Evolutionary conservation across 2,888 invertebrate species (phyloP).

Genomic region (Drosophila eohydei): DNA sequence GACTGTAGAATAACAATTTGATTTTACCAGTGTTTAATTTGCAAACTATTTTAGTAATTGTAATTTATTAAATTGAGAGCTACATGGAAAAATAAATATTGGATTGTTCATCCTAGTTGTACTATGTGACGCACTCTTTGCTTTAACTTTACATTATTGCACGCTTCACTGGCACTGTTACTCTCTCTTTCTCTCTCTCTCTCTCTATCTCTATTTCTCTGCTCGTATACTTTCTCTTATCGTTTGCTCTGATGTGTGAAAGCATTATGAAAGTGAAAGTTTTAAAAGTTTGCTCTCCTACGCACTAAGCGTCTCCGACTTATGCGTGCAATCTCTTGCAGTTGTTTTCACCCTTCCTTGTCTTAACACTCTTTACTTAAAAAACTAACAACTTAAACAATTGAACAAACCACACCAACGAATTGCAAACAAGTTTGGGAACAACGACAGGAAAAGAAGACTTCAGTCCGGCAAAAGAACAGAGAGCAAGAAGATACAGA

Average conservation of each 20-base stretch:
- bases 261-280: slow-evolving; percentile 12
- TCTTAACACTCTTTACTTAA: neutral
- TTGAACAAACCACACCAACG: slow-evolving; percentile 28
- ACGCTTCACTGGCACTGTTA: slow-evolving; percentile 15
- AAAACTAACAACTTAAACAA: slow-evolving; percentile 41
- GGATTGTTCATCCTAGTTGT: neutral
- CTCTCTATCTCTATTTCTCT: slow-evolving; percentile 3
- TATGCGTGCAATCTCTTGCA: neutral
- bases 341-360: neutral
- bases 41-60: neutral
- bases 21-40: neutral
- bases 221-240: slow-evolving; percentile 2
- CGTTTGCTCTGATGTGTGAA: slow-evolving; percentile 5
- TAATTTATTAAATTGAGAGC: neutral
- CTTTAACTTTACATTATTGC: slow-evolving; percentile 11
- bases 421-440: slow-evolving; percentile 87
- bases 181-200: slow-evolving; percentile 9
- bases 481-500: slow-evolving; percentile 15
- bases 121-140: neutral
- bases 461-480: slow-evolving; percentile 87
- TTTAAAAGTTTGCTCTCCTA: slow-evolving; percentile 2
- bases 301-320: slow-evolving; percentile 20
- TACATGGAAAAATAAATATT: neutral
- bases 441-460: slow-evolving; percentile 87
- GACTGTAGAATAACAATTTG: neutral